Conservation (phyloP, 2,888 invertebrate species). For the Eupithecia exiguata region DNA sequence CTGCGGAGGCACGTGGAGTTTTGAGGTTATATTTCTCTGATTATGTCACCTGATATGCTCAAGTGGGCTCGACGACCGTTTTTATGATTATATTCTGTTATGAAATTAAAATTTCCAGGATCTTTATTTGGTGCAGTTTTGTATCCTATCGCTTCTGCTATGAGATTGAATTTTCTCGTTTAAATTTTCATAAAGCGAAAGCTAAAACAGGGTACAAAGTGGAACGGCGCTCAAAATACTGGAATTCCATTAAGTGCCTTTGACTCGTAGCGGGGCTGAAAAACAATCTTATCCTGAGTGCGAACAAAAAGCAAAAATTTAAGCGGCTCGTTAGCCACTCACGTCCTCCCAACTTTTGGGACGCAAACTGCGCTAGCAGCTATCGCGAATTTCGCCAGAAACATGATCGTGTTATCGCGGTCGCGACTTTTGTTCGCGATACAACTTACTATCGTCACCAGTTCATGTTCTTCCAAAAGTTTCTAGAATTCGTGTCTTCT, state of each 20-base stretch:
- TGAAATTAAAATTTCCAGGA: slow-evolving; percentile 17
- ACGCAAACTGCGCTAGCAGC: slow-evolving; percentile 29
- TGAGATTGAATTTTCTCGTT: slow-evolving; percentile 19
- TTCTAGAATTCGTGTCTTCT: not conserved
- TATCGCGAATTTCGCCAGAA: slow-evolving; percentile 50
- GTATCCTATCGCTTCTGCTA: not conserved
- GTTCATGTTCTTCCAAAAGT: not conserved
- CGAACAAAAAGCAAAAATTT: slow-evolving; percentile 52
- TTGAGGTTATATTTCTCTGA: slow-evolving; percentile 38
- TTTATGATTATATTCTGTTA: slow-evolving; percentile 27
- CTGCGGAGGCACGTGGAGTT: slow-evolving; percentile 41
- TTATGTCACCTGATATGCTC: slow-evolving; percentile 38
- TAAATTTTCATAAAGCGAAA: slow-evolving; percentile 17
- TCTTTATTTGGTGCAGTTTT: slow-evolving; percentile 2
- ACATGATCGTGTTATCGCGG: not conserved
- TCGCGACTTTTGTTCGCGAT: slow-evolving; percentile 7
- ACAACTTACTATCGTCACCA: not conserved
- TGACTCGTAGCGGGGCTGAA: slow-evolving; percentile 47
- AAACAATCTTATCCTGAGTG: slow-evolving; percentile 50
- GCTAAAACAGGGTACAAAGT: slow-evolving; percentile 13
- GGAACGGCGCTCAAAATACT: slow-evolving; percentile 28
- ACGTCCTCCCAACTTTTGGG: slow-evolving; percentile 57
- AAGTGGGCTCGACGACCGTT: slow-evolving; percentile 24
- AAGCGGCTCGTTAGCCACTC: slow-evolving; percentile 55
- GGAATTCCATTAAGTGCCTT: slow-evolving; percentile 38